phyloP scores from a whole-genome alignment of 2,113 vertebrate genomes.

The Mus pahari region DNA sequence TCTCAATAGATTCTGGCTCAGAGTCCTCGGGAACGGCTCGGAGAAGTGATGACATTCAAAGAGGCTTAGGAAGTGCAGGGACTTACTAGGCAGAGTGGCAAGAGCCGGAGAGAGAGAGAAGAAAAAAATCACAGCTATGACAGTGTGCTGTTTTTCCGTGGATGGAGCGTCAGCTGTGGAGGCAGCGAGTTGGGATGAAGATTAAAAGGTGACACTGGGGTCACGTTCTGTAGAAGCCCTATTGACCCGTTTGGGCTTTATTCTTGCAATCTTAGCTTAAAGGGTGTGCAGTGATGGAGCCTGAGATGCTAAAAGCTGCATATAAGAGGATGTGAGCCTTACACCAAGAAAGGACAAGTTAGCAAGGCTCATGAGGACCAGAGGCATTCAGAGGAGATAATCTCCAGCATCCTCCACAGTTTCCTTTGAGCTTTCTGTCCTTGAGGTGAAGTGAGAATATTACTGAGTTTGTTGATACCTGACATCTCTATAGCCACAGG shows the following conservation, averaged over 20 bases:
- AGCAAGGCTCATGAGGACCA: background rate
- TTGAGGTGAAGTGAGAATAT: background rate
- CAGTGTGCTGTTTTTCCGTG: background rate
- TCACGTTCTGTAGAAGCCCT: background rate
- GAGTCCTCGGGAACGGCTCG: constrained; percentile 25
- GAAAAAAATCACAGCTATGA: background rate
- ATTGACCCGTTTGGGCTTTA: background rate
- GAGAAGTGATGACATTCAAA: background rate
- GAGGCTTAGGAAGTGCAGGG: background rate
- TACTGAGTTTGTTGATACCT: background rate
- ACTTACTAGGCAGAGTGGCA: background rate
- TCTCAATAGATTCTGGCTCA: background rate
- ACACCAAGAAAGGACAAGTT: background rate
- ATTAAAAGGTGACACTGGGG: background rate
- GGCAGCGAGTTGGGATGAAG: background rate
- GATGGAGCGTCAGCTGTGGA: background rate
- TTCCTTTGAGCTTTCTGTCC: background rate
- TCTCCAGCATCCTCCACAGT: background rate
- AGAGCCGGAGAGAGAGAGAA: background rate
- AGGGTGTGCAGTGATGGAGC: background rate
- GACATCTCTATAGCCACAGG: background rate
- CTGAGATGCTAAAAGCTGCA: background rate
- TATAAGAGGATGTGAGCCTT: background rate
- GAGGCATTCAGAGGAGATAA: background rate
- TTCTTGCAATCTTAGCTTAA: background rate